Evolutionary conservation across 53 echinoderm and acorn worm genomes (phyloP).

Genomic region (Paracentrotus lividus): DNA sequence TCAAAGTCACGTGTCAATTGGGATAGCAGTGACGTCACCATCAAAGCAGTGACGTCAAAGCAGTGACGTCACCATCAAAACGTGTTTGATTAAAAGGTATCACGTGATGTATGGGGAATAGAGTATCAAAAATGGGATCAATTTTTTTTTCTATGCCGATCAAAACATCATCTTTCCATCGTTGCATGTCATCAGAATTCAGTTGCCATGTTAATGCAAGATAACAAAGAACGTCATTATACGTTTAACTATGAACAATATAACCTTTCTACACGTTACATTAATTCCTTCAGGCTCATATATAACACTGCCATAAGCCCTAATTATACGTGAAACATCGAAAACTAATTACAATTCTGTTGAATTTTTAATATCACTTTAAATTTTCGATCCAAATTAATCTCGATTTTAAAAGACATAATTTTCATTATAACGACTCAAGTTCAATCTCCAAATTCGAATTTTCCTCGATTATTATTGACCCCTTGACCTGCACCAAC

Average conservation of each 20-base stretch:
- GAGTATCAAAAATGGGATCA: background rate
- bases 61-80: conserved; percentile 34
- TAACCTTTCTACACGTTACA: no score
- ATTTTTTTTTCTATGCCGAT: background rate
- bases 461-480: no score
- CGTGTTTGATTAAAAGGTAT: conserved; percentile 28
- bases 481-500: background rate
- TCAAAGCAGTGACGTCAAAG: conserved; percentile 12
- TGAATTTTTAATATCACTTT: no score
- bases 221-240: background rate
- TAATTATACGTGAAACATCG: no score
- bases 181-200: background rate
- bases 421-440: no score
- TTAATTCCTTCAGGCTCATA: no score
- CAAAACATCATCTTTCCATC: background rate
- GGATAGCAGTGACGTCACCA: conserved; percentile 15
- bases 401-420: no score
- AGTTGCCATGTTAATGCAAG: background rate
- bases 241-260: no score
- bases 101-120: background rate
- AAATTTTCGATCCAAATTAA: no score
- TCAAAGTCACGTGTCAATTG: conserved; percentile 1
- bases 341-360: no score
- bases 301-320: no score
- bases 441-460: no score